These are phyloP conservation scores for Macrosteles quadrilineatus DNA, from an alignment of 1,140 invertebrate genomes.

Conservation along the genomic window DNA sequence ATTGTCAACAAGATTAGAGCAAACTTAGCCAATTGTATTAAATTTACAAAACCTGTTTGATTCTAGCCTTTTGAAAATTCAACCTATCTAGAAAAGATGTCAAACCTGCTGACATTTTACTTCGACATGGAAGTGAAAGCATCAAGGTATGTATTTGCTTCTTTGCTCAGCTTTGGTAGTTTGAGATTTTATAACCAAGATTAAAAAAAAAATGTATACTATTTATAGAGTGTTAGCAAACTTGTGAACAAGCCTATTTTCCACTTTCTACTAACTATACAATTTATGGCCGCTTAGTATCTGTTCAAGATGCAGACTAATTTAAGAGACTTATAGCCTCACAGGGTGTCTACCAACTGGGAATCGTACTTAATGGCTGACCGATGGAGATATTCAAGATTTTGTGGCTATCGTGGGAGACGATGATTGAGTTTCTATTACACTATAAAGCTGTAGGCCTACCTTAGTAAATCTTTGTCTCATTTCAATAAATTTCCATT, in stretches of 20 bases:
- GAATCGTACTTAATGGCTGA: too few species aligned
- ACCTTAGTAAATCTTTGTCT: too few species aligned
- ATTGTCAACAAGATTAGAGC: too few species aligned
- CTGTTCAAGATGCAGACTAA: background rate
- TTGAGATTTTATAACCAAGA: background rate
- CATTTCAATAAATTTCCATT: too few species aligned
- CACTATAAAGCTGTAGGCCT: too few species aligned
- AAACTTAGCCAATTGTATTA: too few species aligned
- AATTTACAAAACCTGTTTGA: too few species aligned
- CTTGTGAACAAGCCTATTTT: background rate
- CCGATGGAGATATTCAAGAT: too few species aligned
- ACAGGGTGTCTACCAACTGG: too few species aligned
- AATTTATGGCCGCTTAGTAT: background rate
- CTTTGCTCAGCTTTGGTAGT: background rate
- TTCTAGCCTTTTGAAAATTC: slow-evolving; percentile 49
- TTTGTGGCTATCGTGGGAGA: too few species aligned
- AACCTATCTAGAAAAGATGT: slow-evolving; percentile 53
- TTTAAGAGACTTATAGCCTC: background rate
- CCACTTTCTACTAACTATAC: background rate
- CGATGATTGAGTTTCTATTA: too few species aligned
- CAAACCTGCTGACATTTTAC: slow-evolving; percentile 53
- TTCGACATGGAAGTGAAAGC: slow-evolving; percentile 55
- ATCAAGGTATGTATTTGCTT: slow-evolving; percentile 44
- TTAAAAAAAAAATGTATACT: background rate
- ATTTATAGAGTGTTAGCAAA: background rate